Conservation (phyloP, 2,113 vertebrate genomes). For the Bufo gargarizans region DNA sequence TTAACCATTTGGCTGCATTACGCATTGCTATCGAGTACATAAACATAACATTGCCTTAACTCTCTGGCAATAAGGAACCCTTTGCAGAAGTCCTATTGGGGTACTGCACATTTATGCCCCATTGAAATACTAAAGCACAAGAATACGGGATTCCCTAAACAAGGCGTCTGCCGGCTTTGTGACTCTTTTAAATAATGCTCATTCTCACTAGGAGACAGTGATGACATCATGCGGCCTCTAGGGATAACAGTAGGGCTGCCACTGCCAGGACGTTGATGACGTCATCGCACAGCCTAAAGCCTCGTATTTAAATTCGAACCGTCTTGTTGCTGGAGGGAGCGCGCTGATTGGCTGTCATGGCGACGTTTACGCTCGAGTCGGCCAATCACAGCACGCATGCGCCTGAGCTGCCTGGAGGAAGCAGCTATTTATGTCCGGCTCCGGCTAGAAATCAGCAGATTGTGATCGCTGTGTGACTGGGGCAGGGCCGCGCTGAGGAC, state of each 20-base stretch:
- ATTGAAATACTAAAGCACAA: too few relatives aligned
- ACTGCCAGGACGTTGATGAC: neutral
- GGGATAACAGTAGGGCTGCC: too few relatives aligned
- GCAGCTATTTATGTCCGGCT: slow-evolving; percentile 58
- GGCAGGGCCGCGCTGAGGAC: neutral
- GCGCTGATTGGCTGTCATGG: neutral
- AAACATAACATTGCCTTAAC: too few relatives aligned
- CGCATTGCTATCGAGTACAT: too few relatives aligned
- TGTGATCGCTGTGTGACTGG: neutral
- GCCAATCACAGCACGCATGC: slow-evolving; percentile 64
- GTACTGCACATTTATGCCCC: too few relatives aligned
- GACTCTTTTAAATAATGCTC: neutral
- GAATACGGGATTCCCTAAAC: too few relatives aligned
- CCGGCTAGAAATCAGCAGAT: neutral
- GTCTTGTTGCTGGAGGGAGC: slow-evolving; percentile 24
- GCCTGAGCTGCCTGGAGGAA: neutral
- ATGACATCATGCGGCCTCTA: neutral
- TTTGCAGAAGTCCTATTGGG: too few relatives aligned
- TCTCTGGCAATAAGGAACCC: too few relatives aligned
- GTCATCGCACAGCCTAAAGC: neutral
- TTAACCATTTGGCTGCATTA: too few relatives aligned
- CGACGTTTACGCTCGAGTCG: neutral
- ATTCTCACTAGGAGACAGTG: neutral
- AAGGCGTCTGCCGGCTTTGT: neutral
- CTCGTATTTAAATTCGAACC: slow-evolving; percentile 33